phyloP scores from a whole-genome alignment of 2,888 invertebrate genomes.

The Esperia sulphurella region DNA sequence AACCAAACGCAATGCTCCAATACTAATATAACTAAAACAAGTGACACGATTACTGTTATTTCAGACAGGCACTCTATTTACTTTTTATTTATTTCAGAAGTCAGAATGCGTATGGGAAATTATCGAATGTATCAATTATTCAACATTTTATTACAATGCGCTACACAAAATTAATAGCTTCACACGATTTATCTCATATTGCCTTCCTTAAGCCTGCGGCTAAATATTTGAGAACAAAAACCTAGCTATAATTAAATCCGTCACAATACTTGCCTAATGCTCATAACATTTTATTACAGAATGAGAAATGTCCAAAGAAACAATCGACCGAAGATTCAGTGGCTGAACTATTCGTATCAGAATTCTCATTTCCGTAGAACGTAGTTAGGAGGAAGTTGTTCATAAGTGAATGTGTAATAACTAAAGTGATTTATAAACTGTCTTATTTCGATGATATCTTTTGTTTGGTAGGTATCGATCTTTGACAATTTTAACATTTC shows the following conservation, averaged over 20 bases:
- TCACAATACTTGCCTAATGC: conserved; percentile 2
- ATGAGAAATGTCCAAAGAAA: background rate
- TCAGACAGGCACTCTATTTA: too few relatives aligned
- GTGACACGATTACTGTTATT: too few relatives aligned
- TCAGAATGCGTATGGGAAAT: background rate
- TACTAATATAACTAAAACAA: too few relatives aligned
- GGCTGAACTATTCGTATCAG: background rate
- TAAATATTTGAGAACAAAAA: background rate
- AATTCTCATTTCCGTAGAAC: background rate
- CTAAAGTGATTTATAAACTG: conserved; percentile 43
- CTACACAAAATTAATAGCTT: background rate
- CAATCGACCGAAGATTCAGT: background rate
- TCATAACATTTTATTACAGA: background rate
- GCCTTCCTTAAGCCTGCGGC: background rate
- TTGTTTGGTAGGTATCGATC: conserved; percentile 33
- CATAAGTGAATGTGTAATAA: background rate
- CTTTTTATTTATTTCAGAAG: background rate
- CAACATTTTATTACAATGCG: background rate
- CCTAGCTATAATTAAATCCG: conserved; percentile 3
- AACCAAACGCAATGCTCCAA: too few relatives aligned
- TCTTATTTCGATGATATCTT: conserved; percentile 34
- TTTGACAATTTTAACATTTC: conserved; percentile 9
- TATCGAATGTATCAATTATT: background rate
- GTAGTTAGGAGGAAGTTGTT: background rate
- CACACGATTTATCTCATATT: background rate